Conservation (phyloP, 2,797 vertebrate species). For the Eleutherodactylus coqui region DNA sequence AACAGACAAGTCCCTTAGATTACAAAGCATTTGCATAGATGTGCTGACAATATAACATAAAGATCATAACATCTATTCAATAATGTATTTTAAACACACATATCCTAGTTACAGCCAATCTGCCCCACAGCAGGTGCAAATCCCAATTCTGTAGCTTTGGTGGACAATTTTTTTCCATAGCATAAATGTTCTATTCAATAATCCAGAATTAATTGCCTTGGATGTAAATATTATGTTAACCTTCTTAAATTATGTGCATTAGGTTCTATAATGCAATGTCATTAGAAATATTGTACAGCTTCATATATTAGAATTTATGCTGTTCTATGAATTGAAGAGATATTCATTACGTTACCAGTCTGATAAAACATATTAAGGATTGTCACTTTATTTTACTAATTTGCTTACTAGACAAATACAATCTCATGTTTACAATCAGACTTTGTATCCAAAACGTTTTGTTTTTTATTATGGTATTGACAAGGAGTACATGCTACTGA, state of each 20-base stretch:
- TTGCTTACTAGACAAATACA: neutral
- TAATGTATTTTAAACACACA: neutral
- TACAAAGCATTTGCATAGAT: neutral
- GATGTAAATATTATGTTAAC: neutral
- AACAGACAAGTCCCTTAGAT: neutral
- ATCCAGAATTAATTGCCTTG: neutral
- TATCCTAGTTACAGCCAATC: neutral
- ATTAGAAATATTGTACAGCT: neutral
- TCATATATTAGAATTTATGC: neutral
- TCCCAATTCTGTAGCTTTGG: neutral
- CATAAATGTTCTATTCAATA: neutral
- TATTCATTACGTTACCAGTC: neutral
- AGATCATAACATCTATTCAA: neutral
- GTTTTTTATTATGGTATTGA: neutral
- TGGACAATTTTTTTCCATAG: neutral
- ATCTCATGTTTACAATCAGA: neutral
- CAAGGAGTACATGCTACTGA: neutral
- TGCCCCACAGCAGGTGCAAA: neutral
- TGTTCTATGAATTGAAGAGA: neutral
- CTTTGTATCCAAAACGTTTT: neutral
- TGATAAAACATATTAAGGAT: neutral
- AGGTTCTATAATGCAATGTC: neutral
- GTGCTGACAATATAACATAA: neutral
- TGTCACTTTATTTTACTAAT: neutral
- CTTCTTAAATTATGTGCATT: neutral